Percentiles rank a stretch among this genome's conserved stretches.
These are phyloP conservation scores for Antheraea assamensis DNA, from an alignment of 2,888 invertebrate genomes.

Conservation along the genomic window DNA sequence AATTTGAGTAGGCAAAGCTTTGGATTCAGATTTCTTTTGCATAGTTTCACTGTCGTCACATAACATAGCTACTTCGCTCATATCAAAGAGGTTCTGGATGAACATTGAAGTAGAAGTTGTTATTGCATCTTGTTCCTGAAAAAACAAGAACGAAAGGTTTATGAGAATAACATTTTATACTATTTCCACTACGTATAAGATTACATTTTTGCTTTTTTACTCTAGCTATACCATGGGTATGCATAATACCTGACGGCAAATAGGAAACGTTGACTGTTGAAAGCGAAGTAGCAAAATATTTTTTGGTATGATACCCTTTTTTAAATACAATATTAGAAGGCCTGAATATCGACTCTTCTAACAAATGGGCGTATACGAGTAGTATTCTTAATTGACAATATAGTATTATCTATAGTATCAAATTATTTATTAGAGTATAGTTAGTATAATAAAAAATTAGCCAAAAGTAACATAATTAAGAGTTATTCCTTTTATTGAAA, in stretches of 20 bases:
- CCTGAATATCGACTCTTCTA: too few species aligned
- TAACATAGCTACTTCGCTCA: conserved; percentile 59
- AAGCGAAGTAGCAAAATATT: neutral
- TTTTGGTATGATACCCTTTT: too few species aligned
- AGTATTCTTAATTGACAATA: too few species aligned
- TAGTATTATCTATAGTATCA: too few species aligned
- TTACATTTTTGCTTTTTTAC: neutral
- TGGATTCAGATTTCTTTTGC: conserved; percentile 37
- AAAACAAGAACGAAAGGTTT: conserved; percentile 21
- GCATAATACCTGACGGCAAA: neutral
- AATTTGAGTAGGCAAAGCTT: conserved; percentile 42
- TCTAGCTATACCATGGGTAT: neutral
- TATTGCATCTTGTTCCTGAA: conserved; percentile 50
- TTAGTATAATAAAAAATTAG: too few species aligned
- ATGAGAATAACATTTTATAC: conserved; percentile 13
- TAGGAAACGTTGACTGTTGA: neutral
- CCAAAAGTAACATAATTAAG: too few species aligned
- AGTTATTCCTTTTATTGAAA: too few species aligned
- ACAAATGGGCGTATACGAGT: too few species aligned
- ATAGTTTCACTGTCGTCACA: conserved; percentile 42
- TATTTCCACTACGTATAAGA: neutral
- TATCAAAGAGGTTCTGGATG: conserved; percentile 68
- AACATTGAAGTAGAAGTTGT: conserved; percentile 64
- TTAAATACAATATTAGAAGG: too few species aligned
- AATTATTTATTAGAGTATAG: too few species aligned